Evolutionary conservation across 2,888 invertebrate species (phyloP), one percentile per base, ranked within the genome.

Genomic region (Hofmannophila pseudospretella): DNA sequence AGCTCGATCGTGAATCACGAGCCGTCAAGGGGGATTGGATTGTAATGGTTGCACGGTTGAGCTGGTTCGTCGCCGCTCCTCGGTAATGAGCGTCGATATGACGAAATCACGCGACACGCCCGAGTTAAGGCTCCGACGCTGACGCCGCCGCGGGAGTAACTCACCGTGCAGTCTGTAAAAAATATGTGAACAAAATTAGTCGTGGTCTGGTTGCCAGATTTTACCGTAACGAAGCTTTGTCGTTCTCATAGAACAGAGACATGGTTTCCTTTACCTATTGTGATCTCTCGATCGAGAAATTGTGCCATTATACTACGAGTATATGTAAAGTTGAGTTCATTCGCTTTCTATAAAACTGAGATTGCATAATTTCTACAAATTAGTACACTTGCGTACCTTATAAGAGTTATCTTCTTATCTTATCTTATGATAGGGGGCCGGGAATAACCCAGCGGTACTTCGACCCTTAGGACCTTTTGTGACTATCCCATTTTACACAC

Each of bases 1-100:
- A 62, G 62, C 66, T 63, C 54, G 57, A 63, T 69, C 76, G 75
- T 75, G 75, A 75, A 73, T 74, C 76, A 77, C 73, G 79, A 79
- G 59, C 72, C 68, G 69, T 76, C 72, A 68, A 66, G 63, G 66
- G 60, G 67, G 65, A 76, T 77, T 70, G 62, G 71, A 74, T 75
- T 74, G 69, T 71, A 67, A 74, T 70, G 64, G 65, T 56, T 51
- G 61, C 70, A 75, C 61, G 75, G 72, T 59, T 75, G 64, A 67
- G 61, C 61, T 78, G 63, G 51, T 54, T 54, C 61, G 61, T 45
- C 57, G 53, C 49, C 49, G 53, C 47, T 37, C 39, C 45, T 53
- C 67, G 58, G 58, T 77, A 77, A 79, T 78, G 73, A 75, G 67
- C 71, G 68, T 57, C 65, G 68, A 67, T 69, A 62, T 62, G 59